Evolutionary conservation across 2,888 invertebrate species (phyloP), one percentile per base, ranked within the genome.

Genomic region (Ochlodes sylvanus): DNA sequence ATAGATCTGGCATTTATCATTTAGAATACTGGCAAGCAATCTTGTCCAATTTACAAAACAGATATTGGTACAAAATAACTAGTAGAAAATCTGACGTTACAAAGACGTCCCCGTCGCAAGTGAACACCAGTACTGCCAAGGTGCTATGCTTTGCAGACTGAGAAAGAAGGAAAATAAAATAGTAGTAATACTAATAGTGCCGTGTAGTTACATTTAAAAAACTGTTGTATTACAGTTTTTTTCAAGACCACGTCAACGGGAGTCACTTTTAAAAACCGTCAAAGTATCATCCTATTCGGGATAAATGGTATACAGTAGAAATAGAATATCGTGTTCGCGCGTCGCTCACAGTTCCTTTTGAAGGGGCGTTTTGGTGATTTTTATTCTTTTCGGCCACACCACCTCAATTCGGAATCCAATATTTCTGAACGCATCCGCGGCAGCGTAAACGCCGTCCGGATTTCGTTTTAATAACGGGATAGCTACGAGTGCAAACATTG

Each of bases 401-500:
- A 67, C 61, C 67, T 67, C 67, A 72, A 73, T 75, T 73, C 70
- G 66, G 74, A 78, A 76, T 78, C 77, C 77, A 79, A 79, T 79
- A 79, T 79, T 78, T 76, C 76, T 72, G 74, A 73, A 71, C 72
- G 70, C 73, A 63, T 68, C 54, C 73, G 72, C 63, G 69, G 58
- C 67, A 70, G 73, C 72, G 72, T 72, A 71, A 71, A 71, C 72
- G 61, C 67, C 57, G 71, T 70, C 73, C 73, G 77, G 74, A 78
- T 77, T 76, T 75, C 77, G 77, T 79, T 80, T 80, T 81, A 81
- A 80, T 81, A 79, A 78, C 78, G 71, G 74, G 71, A 75, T 75
- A 76, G 78, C 74, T 76, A 72, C 74, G 74, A 71, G 70, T 52
- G 76, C 77, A 79, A 79, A 78, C 76, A 77, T 74, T 72, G 77